Evolutionary conservation across 2,797 vertebrate genomes (phyloP).

Genomic region (Podarcis lilfordi): DNA sequence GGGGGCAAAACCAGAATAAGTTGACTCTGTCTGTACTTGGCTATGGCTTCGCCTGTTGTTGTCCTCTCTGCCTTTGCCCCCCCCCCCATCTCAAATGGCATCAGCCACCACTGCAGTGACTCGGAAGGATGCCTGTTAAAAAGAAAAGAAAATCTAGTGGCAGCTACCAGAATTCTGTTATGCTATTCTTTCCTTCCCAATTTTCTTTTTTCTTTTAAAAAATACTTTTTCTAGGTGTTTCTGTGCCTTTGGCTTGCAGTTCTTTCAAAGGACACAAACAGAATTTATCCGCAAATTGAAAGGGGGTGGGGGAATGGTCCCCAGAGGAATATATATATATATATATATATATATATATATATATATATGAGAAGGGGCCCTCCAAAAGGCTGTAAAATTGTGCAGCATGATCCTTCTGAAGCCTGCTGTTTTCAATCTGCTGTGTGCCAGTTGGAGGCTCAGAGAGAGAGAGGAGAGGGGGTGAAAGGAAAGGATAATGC

Average conservation of each 20-base stretch:
- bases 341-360: neutral
- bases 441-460: conserved; percentile 83
- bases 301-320: neutral
- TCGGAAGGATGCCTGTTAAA: conserved; percentile 26
- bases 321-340: neutral
- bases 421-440: conserved; percentile 87
- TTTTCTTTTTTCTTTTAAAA: neutral
- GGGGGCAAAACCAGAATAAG: too few species aligned
- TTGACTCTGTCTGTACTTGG: too few species aligned
- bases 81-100: too few species aligned
- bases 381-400: conserved; percentile 83
- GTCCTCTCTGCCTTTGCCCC: too few species aligned
- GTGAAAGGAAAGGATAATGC: conserved; percentile 75
- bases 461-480: conserved; percentile 71
- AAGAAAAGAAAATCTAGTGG: conserved; percentile 18
- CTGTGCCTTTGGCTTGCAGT: conserved; percentile 58
- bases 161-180: conserved; percentile 46
- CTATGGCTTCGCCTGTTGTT: too few species aligned
- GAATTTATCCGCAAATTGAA: conserved; percentile 73
- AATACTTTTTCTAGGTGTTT: conserved; percentile 35
- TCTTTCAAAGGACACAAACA: conserved; percentile 69
- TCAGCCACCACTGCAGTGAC: conserved; percentile 3
- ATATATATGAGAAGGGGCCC: conserved; percentile 52
- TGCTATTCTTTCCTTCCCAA: conserved; percentile 34
- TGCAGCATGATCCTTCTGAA: conserved; percentile 78